These are phyloP conservation scores for Vanacampus margaritifer DNA, from an alignment of 2,113 vertebrate species.

Conservation along the genomic window DNA sequence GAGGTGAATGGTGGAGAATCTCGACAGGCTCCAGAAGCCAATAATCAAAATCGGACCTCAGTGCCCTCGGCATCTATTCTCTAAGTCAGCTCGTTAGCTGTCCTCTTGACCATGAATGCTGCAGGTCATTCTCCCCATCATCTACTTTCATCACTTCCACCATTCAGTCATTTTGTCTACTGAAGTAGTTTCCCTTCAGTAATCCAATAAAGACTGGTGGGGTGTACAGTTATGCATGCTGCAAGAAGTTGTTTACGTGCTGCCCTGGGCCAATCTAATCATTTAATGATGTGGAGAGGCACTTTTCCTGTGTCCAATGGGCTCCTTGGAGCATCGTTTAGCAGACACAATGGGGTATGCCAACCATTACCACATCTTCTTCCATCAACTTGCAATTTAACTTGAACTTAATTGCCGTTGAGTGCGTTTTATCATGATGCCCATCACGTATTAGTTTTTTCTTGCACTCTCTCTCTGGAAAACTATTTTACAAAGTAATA, in stretches of 20 bases:
- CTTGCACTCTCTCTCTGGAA: slow-evolving; percentile 46
- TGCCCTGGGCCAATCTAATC: slow-evolving; percentile 68
- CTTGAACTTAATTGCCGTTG: slow-evolving; percentile 51
- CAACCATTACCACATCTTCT: slow-evolving; percentile 64
- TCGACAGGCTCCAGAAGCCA: slow-evolving; percentile 48
- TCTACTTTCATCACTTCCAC: slow-evolving; percentile 46
- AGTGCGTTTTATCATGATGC: slow-evolving; percentile 59
- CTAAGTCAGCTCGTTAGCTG: slow-evolving; percentile 52
- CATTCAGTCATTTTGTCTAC: slow-evolving; percentile 61
- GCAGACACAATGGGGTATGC: slow-evolving; percentile 49
- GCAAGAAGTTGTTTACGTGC: slow-evolving; percentile 67
- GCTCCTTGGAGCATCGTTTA: slow-evolving; percentile 65
- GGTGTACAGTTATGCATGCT: slow-evolving; percentile 37
- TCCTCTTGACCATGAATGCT: slow-evolving; percentile 51
- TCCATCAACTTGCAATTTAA: slow-evolving; percentile 64
- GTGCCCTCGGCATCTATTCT: slow-evolving; percentile 45
- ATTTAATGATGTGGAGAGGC: slow-evolving; percentile 67
- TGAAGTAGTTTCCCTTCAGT: slow-evolving; percentile 56
- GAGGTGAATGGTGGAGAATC: slow-evolving; percentile 41
- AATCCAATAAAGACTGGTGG: slow-evolving; percentile 65
- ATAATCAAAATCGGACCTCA: slow-evolving; percentile 60
- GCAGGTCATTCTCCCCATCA: slow-evolving; percentile 47
- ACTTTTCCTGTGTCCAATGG: slow-evolving; percentile 59
- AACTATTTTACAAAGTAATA: slow-evolving; percentile 44
- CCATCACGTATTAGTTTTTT: slow-evolving; percentile 49